These are phyloP conservation scores for Nemotelus nigrinus DNA, from an alignment of 2,888 invertebrate species.

Conservation along the genomic window DNA sequence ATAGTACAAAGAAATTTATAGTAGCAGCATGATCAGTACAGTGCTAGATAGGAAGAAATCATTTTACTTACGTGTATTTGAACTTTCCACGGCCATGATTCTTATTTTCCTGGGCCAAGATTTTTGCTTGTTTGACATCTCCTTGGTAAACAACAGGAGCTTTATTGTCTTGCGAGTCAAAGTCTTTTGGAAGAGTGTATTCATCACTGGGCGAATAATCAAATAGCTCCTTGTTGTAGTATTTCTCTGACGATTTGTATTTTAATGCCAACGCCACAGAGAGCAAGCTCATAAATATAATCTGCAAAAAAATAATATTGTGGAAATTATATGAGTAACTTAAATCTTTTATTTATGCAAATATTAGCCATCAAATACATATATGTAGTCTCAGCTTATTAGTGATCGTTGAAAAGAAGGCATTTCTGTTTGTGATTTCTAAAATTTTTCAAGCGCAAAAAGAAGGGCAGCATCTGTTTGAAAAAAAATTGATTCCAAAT, in stretches of 20 bases:
- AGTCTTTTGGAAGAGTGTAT: constrained; percentile 62
- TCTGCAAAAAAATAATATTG: constrained; percentile 21
- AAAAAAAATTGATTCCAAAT: too few relatives aligned
- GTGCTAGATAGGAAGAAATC: constrained; percentile 10
- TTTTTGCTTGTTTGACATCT: constrained; percentile 62
- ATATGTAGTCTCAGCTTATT: too few relatives aligned
- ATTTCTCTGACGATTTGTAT: constrained; percentile 54
- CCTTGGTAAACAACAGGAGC: constrained; percentile 61
- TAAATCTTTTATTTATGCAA: too few relatives aligned
- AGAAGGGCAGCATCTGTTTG: too few relatives aligned
- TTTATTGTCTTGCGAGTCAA: constrained; percentile 62
- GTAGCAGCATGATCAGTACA: neutral
- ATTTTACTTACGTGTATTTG: constrained; percentile 55
- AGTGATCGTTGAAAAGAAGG: too few relatives aligned
- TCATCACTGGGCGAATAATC: constrained; percentile 62
- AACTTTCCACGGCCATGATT: constrained; percentile 62
- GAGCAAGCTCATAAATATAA: constrained; percentile 24
- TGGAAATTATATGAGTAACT: neutral
- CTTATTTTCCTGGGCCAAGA: constrained; percentile 59
- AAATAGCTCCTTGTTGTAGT: constrained; percentile 59
- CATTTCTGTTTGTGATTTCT: too few relatives aligned
- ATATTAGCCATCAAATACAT: too few relatives aligned
- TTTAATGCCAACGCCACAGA: constrained; percentile 20
- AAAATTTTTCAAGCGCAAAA: too few relatives aligned
- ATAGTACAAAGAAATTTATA: neutral